Evolutionary conservation across 2,888 invertebrate species (phyloP), one percentile per base, ranked within the genome.

Genomic region (Lacanobia oleracea): DNA sequence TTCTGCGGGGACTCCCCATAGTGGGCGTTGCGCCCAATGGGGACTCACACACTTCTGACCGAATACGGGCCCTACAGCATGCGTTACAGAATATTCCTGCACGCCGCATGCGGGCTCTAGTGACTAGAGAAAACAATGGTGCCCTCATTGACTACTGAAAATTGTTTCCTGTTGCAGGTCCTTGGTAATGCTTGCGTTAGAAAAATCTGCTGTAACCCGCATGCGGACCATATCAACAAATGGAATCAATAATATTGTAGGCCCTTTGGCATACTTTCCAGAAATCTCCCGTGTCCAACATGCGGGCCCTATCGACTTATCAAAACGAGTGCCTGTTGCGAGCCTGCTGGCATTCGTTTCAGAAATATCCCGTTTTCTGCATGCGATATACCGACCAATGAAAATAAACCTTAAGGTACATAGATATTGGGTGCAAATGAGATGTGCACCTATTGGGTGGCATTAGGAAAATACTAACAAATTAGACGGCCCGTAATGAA

Each of bases 341-440:
- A 9, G 9, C 33, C 2, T 9, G n/a, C 33, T n/a, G 8, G 4
- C 5, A 33, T 33, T 18, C 18, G 43, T 37, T 56, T 33, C 18
- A 10, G 10, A 33, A 33, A 37, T 56, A 1, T 56, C 18, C 56
- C 5, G 18, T 0, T n/a, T 10, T 10, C 6, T 18, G 56, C 5
- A 27, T 48, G 48, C 48, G 5, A 16, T 18, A 27, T 18, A 6
- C 2, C 27, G 16, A 56, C 33, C 33, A 56, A 56, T 33, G 56
- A 56, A 56, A 56, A 56, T 56, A 5, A 18, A 18, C 18, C 18
- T 54, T 68, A 71, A 50, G 48, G 51, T 57, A 51, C 62, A 43
- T 61, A 70, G 69, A 83, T 72, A 77, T 76, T 80, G 51, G 80
- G 70, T 67, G 75, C 69, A 72, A 83, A 82, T 70, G 69, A 82